Conservation (phyloP, 2,888 invertebrate genomes). For the Hofmannophila pseudospretella region DNA sequence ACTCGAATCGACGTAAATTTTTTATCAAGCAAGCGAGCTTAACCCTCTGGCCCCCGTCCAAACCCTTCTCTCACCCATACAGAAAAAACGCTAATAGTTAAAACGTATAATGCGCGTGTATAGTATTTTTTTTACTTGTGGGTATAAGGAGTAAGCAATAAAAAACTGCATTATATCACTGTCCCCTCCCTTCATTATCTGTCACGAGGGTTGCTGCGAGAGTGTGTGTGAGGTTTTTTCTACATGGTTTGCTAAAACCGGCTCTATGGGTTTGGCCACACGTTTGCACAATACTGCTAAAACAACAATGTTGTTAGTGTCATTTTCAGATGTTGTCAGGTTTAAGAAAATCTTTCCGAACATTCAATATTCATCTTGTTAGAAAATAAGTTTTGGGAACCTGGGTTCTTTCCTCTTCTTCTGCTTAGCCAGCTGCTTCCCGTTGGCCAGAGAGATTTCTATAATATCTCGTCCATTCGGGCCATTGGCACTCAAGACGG, state of each 20-base stretch:
- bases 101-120: conserved; percentile 67
- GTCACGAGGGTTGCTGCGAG: conserved; percentile 51
- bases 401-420: too few species aligned
- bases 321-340: not conserved
- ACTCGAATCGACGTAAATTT: conserved; percentile 64
- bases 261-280: conserved; percentile 1
- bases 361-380: too few species aligned
- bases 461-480: too few species aligned
- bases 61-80: conserved; percentile 66
- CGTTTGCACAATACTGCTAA: conserved; percentile 1
- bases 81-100: conserved; percentile 71
- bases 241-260: conserved; percentile 17
- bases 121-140: conserved; percentile 69
- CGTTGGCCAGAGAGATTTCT: too few species aligned
- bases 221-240: conserved; percentile 43
- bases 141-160: conserved; percentile 73
- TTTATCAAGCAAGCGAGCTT: conserved; percentile 58
- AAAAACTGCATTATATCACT: conserved; percentile 77
- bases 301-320: conserved; percentile 8
- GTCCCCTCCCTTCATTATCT: conserved; percentile 70
- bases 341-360: too few species aligned
- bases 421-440: too few species aligned
- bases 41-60: conserved; percentile 55
- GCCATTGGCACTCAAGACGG: too few species aligned
- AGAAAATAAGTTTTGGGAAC: too few species aligned